These are phyloP conservation scores for Anticlea derivata DNA, from an alignment of 2,888 invertebrate species.

Conservation along the genomic window DNA sequence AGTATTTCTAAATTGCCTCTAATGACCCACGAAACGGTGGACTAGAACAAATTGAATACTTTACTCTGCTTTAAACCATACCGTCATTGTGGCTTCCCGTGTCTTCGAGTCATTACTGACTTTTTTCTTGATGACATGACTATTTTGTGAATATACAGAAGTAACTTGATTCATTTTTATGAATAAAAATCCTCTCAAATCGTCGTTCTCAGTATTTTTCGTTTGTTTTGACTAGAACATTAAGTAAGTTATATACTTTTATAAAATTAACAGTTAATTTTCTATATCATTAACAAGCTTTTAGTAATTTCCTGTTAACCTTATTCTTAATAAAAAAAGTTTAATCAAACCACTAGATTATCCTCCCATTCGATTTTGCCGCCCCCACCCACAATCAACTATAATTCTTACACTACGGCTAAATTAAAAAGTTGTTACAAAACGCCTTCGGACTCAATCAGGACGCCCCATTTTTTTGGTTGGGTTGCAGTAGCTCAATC, in stretches of 20 bases:
- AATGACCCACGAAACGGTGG: conserved; percentile 53
- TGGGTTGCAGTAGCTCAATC: conserved; percentile 69
- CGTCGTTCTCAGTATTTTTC: too few relatives aligned
- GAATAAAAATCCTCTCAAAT: background rate
- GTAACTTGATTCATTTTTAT: background rate
- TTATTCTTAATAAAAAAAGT: conserved; percentile 45
- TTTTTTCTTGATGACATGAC: conserved; percentile 16
- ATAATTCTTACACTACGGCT: conserved; percentile 55
- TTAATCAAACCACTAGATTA: conserved; percentile 57
- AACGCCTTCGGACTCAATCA: conserved; percentile 33
- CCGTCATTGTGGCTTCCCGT: conserved; percentile 59
- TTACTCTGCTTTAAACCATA: conserved; percentile 46
- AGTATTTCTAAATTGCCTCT: conserved; percentile 42
- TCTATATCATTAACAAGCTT: conserved; percentile 27
- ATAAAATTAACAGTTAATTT: conserved; percentile 10
- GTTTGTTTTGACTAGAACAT: too few relatives aligned
- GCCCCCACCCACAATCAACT: conserved; percentile 61
- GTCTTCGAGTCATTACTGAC: conserved; percentile 31
- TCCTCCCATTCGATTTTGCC: conserved; percentile 69
- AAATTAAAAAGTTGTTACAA: conserved; percentile 24
- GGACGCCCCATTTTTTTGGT: conserved; percentile 44
- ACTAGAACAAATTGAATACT: conserved; percentile 64
- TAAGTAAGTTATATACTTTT: too few relatives aligned
- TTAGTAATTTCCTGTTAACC: conserved; percentile 49
- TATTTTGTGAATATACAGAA: background rate